phyloP scores from a whole-genome alignment of 2,113 vertebrate genomes.

The Cyanoramphus novaezelandiae region DNA sequence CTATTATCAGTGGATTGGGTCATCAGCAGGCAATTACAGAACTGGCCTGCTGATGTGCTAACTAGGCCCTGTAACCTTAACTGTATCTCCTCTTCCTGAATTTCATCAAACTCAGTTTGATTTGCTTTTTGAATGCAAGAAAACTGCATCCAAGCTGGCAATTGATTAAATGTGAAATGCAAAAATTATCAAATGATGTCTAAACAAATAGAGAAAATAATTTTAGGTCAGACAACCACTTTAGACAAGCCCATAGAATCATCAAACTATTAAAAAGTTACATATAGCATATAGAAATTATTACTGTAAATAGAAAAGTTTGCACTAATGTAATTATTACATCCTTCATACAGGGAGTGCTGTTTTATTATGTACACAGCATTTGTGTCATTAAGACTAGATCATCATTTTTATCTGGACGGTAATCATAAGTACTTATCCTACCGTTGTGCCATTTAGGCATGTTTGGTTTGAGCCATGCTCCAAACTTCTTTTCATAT shows the following conservation, averaged over 20 bases:
- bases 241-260: background rate
- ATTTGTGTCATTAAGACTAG: background rate
- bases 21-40: background rate
- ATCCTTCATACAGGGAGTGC: background rate
- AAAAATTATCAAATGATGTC: background rate
- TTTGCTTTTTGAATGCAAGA: background rate
- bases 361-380: background rate
- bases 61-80: background rate
- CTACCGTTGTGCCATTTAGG: background rate
- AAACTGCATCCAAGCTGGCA: background rate
- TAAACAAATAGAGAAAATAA: background rate
- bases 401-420: background rate
- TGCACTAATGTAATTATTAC: background rate
- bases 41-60: background rate
- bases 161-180: background rate
- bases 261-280: background rate
- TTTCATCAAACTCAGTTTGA: background rate
- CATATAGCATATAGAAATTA: background rate
- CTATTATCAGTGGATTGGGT: background rate
- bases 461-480: rapidly evolving
- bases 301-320: background rate
- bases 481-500: background rate
- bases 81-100: background rate
- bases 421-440: background rate
- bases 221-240: background rate